Evolutionary conservation across 2,888 invertebrate species (phyloP).

Genomic region (Cordilura impudica): DNA sequence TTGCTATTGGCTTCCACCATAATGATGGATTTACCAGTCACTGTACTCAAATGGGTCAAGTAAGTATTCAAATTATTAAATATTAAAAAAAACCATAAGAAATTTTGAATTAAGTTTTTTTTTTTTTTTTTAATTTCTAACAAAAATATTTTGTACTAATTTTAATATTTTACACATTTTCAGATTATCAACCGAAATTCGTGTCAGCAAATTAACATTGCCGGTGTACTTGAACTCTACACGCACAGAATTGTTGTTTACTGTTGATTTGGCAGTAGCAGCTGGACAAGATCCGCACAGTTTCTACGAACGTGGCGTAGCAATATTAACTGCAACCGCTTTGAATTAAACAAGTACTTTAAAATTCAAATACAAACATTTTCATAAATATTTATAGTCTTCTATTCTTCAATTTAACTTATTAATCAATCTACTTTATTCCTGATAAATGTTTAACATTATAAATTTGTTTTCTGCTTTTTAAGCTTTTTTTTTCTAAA

Average conservation of each 20-base stretch:
- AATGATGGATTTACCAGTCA: constrained; percentile 94
- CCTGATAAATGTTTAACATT: neutral
- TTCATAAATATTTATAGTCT: neutral
- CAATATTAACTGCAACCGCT: constrained; percentile 94
- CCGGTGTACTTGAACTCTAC: constrained; percentile 99
- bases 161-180: constrained; percentile 53
- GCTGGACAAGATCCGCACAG: constrained; percentile 95
- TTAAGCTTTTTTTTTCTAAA: neutral
- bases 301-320: constrained; percentile 99
- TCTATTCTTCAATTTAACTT: neutral
- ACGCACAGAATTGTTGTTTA: constrained; percentile 95
- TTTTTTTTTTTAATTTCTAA: neutral
- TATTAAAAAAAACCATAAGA: too few relatives aligned
- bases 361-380: neutral
- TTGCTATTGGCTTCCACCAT: constrained; percentile 95
- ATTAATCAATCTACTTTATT: neutral
- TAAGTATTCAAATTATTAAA: constrained; percentile 77
- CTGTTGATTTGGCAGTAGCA: constrained; percentile 94
- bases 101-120: neutral
- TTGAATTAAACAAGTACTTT: constrained; percentile 82
- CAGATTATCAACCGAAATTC: constrained; percentile 78
- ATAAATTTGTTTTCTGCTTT: neutral
- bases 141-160: neutral
- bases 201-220: constrained; percentile 86
- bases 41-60: constrained; percentile 93